A percentile compares a stretch with the other conserved stretches of the same genome.
These are phyloP conservation scores for Elachura formosa DNA, from an alignment of 2,113 vertebrate species.

Conservation along the genomic window DNA sequence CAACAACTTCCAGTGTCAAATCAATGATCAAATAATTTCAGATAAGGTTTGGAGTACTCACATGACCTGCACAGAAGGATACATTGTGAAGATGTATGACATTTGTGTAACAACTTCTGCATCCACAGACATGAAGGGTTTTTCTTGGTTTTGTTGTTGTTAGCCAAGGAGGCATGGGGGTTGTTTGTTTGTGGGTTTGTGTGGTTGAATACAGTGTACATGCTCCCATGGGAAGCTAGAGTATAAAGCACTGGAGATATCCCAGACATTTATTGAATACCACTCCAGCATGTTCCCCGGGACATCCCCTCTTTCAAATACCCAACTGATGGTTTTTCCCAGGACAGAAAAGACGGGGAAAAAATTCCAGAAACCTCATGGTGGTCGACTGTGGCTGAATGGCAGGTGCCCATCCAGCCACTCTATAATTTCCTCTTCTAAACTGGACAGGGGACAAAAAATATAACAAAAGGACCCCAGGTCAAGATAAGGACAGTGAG, in stretches of 20 bases:
- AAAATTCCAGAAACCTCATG: background rate
- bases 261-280: background rate
- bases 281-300: background rate
- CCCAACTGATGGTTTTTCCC: background rate
- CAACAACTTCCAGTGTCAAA: background rate
- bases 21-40: background rate
- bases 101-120: background rate
- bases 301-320: background rate
- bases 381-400: background rate
- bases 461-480: background rate
- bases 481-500: background rate
- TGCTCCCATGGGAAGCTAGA: background rate
- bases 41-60: background rate
- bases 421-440: background rate
- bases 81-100: background rate
- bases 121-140: background rate
- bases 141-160: background rate
- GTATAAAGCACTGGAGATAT: background rate
- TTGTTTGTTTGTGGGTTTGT: background rate
- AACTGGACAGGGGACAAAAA: background rate
- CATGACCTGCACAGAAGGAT: background rate
- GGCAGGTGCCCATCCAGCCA: background rate
- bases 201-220: background rate
- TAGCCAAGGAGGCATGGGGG: accelerated
- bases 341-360: background rate